A percentile compares a stretch with the other conserved stretches of the same genome.
Conservation (phyloP, 2,888 invertebrate species). For the Clivina fossor region DNA sequence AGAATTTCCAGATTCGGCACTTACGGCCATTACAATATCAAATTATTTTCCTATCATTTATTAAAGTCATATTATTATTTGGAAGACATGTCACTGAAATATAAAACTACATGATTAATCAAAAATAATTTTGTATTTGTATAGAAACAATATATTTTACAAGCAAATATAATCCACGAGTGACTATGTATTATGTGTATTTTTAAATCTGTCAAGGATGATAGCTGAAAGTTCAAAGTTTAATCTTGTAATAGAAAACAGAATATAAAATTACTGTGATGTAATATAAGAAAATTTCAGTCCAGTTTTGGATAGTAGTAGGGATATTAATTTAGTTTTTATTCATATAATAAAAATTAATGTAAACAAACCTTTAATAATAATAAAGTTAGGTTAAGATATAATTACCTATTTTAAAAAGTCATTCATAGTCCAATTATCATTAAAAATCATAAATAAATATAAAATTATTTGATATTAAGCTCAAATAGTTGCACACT, state of each 20-base stretch:
- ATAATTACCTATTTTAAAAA: too few relatives aligned
- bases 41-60: conserved; percentile 19
- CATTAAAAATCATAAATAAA: too few relatives aligned
- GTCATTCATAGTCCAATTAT: too few relatives aligned
- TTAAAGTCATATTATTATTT: conserved; percentile 1
- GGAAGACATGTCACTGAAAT: conserved; percentile 16
- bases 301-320: conserved; percentile 17
- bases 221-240: conserved; percentile 36
- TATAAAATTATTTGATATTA: too few relatives aligned
- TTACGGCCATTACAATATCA: conserved; percentile 26
- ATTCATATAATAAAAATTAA: conserved; percentile 6
- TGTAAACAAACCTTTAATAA: conserved; percentile 4
- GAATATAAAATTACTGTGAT: conserved; percentile 18
- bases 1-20: conserved; percentile 12
- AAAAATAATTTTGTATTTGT: neutral
- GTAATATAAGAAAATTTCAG: conserved; percentile 18
- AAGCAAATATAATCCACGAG: neutral
- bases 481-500: too few relatives aligned
- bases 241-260: conserved; percentile 31
- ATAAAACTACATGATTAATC: neutral
- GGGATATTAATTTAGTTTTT: too few relatives aligned
- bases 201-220: conserved; percentile 25
- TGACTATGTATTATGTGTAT: conserved; percentile 22
- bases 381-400: too few relatives aligned
- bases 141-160: neutral